Conservation (phyloP, 2,113 vertebrate genomes). For the Micronycteris hirsuta region DNA sequence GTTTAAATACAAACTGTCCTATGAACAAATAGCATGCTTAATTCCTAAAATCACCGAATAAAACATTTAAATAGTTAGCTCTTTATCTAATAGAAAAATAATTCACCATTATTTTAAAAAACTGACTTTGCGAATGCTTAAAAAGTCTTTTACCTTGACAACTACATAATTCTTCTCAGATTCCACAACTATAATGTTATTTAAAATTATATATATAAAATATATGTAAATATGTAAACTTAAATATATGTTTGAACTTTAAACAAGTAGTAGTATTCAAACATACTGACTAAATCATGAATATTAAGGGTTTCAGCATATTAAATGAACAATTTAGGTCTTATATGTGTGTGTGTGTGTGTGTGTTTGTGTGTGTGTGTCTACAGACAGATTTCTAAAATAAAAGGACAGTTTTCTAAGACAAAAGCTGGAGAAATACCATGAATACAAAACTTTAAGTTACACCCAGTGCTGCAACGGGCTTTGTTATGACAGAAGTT, state of each 20-base stretch:
- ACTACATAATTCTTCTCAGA: slow-evolving; percentile 18
- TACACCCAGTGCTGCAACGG: background rate
- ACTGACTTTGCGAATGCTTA: background rate
- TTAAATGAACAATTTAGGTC: background rate
- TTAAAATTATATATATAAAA: background rate
- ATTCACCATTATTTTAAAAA: slow-evolving; percentile 21
- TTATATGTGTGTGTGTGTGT: background rate
- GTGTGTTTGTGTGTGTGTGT: background rate
- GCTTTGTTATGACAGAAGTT: background rate
- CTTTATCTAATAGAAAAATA: background rate
- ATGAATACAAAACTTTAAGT: background rate
- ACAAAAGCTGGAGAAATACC: background rate
- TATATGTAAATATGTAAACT: background rate
- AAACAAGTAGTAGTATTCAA: background rate
- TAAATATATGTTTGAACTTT: background rate
- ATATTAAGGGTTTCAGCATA: background rate
- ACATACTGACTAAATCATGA: background rate
- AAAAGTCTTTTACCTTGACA: background rate
- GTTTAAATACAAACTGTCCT: background rate
- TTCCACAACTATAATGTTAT: background rate
- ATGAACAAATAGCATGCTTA: background rate
- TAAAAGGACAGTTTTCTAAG: background rate
- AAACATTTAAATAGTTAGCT: background rate
- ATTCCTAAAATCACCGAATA: background rate
- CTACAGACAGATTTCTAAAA: background rate